Conservation (phyloP, 1,140 invertebrate genomes). For the Drosophila aff. region DNA sequence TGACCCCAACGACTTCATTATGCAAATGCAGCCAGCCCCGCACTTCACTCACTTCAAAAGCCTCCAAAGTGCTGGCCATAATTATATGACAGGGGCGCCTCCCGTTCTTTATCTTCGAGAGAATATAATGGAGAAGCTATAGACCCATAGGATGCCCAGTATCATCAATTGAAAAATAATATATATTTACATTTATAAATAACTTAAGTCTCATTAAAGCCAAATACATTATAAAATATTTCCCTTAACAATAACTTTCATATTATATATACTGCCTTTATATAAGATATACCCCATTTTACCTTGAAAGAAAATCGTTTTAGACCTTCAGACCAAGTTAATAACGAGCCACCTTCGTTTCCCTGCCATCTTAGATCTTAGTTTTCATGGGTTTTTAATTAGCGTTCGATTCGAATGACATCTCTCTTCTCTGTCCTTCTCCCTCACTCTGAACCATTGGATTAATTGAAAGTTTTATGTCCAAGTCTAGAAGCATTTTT, state of each 20-base stretch:
- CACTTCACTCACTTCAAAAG: conserved; percentile 61
- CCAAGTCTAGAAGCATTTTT: conserved; percentile 55
- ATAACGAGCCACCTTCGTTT: conserved; percentile 26
- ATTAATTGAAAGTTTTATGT: conserved; percentile 67
- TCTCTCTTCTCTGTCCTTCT: neutral
- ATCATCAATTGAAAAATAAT: neutral
- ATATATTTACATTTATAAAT: neutral
- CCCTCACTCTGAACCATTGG: neutral
- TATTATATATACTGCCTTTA: neutral
- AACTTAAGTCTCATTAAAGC: neutral
- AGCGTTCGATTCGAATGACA: conserved; percentile 55
- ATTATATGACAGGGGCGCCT: conserved; percentile 67
- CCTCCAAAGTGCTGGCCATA: conserved; percentile 55
- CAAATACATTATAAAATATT: neutral
- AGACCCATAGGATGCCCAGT: neutral
- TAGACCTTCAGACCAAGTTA: neutral
- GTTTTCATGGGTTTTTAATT: conserved; percentile 70
- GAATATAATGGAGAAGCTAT: neutral
- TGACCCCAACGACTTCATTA: conserved; percentile 72
- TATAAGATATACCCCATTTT: neutral
- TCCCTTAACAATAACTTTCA: neutral
- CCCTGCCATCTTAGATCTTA: conserved; percentile 6
- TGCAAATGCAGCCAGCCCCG: conserved; percentile 56
- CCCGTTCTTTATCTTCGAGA: conserved; percentile 1
- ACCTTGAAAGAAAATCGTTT: conserved; percentile 8